Conservation (phyloP, 2,113 vertebrate genomes). For the Puntigrus tetrazona region DNA sequence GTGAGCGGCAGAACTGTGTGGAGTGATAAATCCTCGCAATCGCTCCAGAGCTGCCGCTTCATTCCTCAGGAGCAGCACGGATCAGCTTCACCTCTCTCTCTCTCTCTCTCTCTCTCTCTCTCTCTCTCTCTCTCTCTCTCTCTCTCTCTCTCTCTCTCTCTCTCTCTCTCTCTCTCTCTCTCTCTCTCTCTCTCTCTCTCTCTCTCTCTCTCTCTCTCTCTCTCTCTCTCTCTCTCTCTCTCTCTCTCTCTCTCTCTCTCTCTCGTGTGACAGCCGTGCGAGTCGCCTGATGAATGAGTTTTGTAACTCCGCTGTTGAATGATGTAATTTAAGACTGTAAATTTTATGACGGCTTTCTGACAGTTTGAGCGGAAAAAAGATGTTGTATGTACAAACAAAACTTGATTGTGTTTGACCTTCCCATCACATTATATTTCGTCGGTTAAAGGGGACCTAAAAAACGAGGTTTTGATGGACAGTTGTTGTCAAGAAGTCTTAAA, state of each 20-base stretch:
- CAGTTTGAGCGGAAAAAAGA: background rate
- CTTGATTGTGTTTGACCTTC: background rate
- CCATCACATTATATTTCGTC: background rate
- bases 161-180: background rate
- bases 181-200: background rate
- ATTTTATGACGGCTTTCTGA: background rate
- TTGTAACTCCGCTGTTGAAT: background rate
- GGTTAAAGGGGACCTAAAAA: background rate
- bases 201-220: background rate
- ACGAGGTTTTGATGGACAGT: background rate
- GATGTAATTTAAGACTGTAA: slow-evolving; percentile 7
- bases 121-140: background rate
- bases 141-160: background rate
- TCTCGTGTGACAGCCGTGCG: background rate
- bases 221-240: too few species aligned
- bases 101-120: background rate
- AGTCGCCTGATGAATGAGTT: slow-evolving; percentile 15
- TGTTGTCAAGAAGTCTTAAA: background rate
- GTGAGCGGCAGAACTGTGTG: background rate
- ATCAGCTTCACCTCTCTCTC: background rate
- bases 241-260: too few species aligned
- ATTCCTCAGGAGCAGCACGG: background rate
- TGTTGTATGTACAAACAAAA: slow-evolving; percentile 24
- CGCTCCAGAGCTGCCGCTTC: background rate
- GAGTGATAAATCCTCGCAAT: slow-evolving; percentile 21